phyloP scores from a whole-genome alignment of 1,140 invertebrate genomes.

The Nylanderia fulva region DNA sequence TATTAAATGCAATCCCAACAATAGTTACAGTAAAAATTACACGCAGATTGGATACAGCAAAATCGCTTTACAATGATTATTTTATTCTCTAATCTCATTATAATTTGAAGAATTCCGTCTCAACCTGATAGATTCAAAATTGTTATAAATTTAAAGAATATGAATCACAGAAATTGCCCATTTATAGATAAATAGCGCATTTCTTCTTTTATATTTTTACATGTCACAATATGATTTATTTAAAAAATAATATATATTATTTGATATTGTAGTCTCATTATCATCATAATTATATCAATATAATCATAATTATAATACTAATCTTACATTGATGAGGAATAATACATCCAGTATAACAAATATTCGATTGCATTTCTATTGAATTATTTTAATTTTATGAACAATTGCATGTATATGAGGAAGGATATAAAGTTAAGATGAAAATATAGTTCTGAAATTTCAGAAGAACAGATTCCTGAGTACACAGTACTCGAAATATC shows the following conservation, averaged over 20 bases:
- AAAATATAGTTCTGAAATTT: constrained; percentile 26
- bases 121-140: neutral
- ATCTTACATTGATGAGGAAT: neutral
- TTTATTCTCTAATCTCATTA: constrained; percentile 1
- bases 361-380: neutral
- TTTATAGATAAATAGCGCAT: constrained; percentile 10
- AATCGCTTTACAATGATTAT: constrained; percentile 1
- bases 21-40: neutral
- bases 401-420: constrained; percentile 37
- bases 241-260: constrained; percentile 39
- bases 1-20: constrained; percentile 4
- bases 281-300: too few relatives aligned
- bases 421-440: constrained; percentile 50
- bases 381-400: constrained; percentile 49
- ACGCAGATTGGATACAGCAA: neutral
- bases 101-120: neutral
- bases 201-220: neutral
- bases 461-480: constrained; percentile 60
- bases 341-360: neutral
- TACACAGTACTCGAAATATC: constrained; percentile 78
- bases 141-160: neutral
- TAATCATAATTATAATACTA: neutral
- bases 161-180: constrained; percentile 5
- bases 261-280: too few relatives aligned
- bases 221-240: constrained; percentile 4